phyloP scores from a whole-genome alignment of 2,888 invertebrate species.

The Gastrophysa polygoni region DNA sequence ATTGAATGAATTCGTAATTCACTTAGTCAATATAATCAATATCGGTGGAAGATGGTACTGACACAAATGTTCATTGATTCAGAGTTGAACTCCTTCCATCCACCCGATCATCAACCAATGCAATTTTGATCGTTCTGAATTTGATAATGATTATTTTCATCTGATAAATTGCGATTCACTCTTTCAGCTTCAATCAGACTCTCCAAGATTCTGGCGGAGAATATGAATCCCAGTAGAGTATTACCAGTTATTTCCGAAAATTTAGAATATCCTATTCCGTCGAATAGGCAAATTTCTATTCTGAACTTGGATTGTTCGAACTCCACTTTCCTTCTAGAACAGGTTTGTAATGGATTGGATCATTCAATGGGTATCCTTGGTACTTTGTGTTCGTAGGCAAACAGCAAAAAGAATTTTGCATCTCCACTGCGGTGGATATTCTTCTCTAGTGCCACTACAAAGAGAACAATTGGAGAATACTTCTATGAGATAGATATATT shows the following conservation, averaged over 20 bases:
- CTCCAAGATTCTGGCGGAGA: constrained; percentile 33
- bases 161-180: too few relatives aligned
- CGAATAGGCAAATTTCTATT: constrained; percentile 54
- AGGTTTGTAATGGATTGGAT: constrained; percentile 44
- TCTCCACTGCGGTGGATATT: constrained; percentile 63
- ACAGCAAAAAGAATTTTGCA: constrained; percentile 57
- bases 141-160: background rate
- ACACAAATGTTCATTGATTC: too few relatives aligned
- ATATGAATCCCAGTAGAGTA: constrained; percentile 29
- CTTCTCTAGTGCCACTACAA: constrained; percentile 34
- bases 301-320: constrained; percentile 57
- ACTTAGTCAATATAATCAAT: too few relatives aligned
- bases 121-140: too few relatives aligned
- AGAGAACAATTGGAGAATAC: constrained; percentile 21
- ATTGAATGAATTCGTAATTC: too few relatives aligned
- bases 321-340: constrained; percentile 48
- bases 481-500: constrained; percentile 49
- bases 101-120: too few relatives aligned
- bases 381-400: constrained; percentile 53
- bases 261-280: constrained; percentile 33
- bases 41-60: too few relatives aligned
- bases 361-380: background rate
- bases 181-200: constrained; percentile 38
- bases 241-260: constrained; percentile 21
- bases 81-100: too few relatives aligned